Evolutionary conservation across 1,140 invertebrate species (phyloP), one percentile per base, ranked within the genome.

Genomic region (Tachypleus tridentatus): DNA sequence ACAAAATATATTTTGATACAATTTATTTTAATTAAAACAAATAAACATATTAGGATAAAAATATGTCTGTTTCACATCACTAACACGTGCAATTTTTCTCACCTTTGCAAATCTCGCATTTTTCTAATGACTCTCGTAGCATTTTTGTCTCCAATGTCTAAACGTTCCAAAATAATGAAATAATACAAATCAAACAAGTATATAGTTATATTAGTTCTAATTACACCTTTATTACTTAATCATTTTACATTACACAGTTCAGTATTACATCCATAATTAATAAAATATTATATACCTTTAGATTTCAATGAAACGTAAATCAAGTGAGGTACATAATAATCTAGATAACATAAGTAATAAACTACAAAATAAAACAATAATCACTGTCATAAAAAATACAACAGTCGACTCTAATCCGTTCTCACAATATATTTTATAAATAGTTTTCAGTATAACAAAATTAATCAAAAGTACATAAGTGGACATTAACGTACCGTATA

Each of bases 131-230:
- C 65, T 83, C 80, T 47, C 86, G 80, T 61, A 93, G 78, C 62
- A 81, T 76, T 64, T 85, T 80, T 9, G 88, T 87, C 73, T 88
- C 87, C 67, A 81, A 76, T 59, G 85, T 84, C 82, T 93, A 83
- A 67, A 78, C 77, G 29, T 10, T 11, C 29, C 29, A 29, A 29
- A 29, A 29, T 29, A 29, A 29, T 29, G 29, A 29, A 29, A 29
- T 29, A 29, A 29, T 29, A 29, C 29, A 29, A 29, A 29, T 29
- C 29, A 29, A 29, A 29, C 29, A 29, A 29, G 29, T 29, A 29
- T 29, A 29, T 5, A 58, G 7, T 29, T 29, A n/a, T 58, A 11
- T 9, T 8, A 56, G 53, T 56, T 4, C 3, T 9, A 9, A 9
- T 56, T 8, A 9, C 11, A 9, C 53, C 8, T 8, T n/a, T n/a